Percentiles rank a stretch among this genome's conserved stretches.
phyloP scores from a whole-genome alignment of 2,797 vertebrate genomes.

The Acrossocheilus fasciatus region DNA sequence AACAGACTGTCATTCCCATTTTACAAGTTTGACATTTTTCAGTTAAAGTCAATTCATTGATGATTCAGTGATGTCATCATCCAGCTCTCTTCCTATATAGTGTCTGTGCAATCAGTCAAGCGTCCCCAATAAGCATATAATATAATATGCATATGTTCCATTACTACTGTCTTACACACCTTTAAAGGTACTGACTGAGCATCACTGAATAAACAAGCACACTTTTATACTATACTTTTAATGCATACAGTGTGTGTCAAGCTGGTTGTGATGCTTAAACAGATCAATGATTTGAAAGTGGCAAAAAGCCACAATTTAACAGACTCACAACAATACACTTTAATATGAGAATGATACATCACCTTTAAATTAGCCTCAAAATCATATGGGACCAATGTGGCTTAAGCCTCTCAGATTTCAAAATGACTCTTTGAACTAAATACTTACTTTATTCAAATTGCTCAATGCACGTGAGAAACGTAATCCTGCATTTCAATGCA shows the following conservation, averaged over 20 bases:
- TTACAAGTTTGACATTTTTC: background rate
- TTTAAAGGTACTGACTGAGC: background rate
- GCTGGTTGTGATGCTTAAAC: background rate
- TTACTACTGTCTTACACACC: background rate
- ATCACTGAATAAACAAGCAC: background rate
- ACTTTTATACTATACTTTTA: background rate
- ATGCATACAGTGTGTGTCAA: background rate
- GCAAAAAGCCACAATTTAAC: background rate
- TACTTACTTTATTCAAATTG: conserved; percentile 10
- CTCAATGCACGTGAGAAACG: conserved; percentile 1
- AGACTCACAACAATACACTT: background rate
- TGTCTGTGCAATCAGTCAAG: no score
- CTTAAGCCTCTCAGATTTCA: background rate
- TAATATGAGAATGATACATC: background rate
- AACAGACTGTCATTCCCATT: background rate
- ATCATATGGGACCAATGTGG: background rate
- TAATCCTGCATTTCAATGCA: conserved; percentile 18
- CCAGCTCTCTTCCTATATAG: no score
- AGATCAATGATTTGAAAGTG: background rate
- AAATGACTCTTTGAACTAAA: conserved; percentile 2
- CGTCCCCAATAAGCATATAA: no score
- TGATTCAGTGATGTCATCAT: no score
- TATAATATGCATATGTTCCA: background rate
- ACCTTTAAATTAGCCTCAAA: background rate
- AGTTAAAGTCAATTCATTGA: no score